These are phyloP conservation scores for Mechanitis messenoides DNA, from an alignment of 2,888 invertebrate species.

Conservation along the genomic window DNA sequence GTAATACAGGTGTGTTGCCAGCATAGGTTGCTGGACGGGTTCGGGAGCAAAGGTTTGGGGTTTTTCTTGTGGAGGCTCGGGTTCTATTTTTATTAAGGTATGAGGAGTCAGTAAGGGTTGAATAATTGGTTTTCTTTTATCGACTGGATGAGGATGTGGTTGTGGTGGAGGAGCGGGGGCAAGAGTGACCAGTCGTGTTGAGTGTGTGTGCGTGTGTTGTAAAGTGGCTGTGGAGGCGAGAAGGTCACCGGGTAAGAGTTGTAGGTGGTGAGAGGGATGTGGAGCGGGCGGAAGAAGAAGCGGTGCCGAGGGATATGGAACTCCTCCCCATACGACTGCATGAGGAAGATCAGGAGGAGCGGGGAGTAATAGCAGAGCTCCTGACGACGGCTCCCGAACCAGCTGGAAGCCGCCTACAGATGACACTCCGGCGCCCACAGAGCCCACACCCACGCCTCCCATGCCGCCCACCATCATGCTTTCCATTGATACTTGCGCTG, in stretches of 20 bases:
- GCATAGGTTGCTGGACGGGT: constrained; percentile 68
- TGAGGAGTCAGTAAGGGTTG: constrained; percentile 68
- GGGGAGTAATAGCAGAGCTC: constrained; percentile 87
- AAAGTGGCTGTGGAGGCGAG: constrained; percentile 80
- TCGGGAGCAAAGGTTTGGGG: constrained; percentile 65
- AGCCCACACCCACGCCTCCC: constrained; percentile 81
- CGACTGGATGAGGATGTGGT: constrained; percentile 48
- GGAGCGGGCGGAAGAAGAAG: constrained; percentile 66
- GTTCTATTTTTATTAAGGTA: constrained; percentile 83
- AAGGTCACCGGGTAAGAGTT: constrained; percentile 80
- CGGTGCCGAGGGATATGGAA: constrained; percentile 69
- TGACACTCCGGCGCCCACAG: constrained; percentile 75
- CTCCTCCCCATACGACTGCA: constrained; percentile 85
- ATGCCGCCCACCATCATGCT: constrained; percentile 82
- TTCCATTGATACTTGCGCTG: constrained; percentile 84
- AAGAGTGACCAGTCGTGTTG: constrained; percentile 80
- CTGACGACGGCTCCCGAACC: constrained; percentile 89
- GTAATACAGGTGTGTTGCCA: constrained; percentile 76
- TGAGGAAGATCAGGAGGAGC: constrained; percentile 83
- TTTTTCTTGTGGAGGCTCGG: constrained; percentile 75
- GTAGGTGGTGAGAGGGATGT: constrained; percentile 79
- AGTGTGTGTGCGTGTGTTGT: constrained; percentile 82
- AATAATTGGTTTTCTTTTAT: constrained; percentile 70
- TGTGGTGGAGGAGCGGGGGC: constrained; percentile 76
- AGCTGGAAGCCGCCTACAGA: constrained; percentile 89